Conservation (phyloP, 2,797 vertebrate genomes). For the Gallinago stenura region DNA sequence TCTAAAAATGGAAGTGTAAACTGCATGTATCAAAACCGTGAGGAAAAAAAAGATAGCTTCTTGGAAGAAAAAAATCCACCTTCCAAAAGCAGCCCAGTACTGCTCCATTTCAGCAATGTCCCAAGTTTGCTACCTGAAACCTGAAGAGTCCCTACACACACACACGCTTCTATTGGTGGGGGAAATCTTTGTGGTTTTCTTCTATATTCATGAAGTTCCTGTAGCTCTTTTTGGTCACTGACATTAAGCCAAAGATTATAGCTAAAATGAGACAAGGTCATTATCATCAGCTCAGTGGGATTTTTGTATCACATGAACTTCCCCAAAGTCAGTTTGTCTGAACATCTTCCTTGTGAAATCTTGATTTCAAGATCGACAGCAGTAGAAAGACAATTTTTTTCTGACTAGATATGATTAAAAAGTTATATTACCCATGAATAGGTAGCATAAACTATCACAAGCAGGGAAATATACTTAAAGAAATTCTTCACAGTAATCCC, state of each 20-base stretch:
- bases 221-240: neutral
- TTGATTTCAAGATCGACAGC: neutral
- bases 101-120: neutral
- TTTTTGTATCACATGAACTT: neutral
- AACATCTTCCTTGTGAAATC: neutral
- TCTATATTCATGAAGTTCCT: neutral
- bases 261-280: neutral
- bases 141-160: neutral
- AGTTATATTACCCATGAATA: neutral
- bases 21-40: neutral
- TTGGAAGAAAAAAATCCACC: neutral
- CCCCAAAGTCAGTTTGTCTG: neutral
- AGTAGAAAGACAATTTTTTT: neutral
- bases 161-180: accelerated
- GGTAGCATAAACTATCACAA: neutral
- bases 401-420: neutral
- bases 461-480: neutral
- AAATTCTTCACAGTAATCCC: neutral
- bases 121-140: neutral
- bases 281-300: neutral
- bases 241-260: neutral
- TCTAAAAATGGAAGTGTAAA: neutral
- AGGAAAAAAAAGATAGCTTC: neutral
- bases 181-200: neutral
- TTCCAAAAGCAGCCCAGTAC: neutral